Base-by-base conservation (phyloP, 2,888 invertebrate species). In the Pheosia tremula region DNA sequence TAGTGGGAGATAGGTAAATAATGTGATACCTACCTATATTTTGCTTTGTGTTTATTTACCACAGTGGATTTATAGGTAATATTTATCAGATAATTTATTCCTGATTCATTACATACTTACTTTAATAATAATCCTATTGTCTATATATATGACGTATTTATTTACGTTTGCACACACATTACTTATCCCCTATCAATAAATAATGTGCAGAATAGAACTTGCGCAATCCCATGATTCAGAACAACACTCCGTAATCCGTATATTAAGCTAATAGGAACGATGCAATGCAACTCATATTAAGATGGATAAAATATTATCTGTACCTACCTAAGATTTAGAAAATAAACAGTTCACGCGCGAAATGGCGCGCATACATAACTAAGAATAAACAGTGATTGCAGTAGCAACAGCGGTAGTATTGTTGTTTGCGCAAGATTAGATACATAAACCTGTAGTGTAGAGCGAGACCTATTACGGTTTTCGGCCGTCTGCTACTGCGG, bases 401-500 rank as follows among this genome's bases (percentile, higher is more conserved):
- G 74, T 71, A 71, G 69, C 71, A 77, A 73, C 68, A 74, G 70
- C 24, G 73, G 74, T 74, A 76, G 69, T 72, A 71, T 68, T 77
- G 79, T 77, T 86, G 85, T 88, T 87, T 87, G 86, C 79, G 77
- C 78, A 84, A 86, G 87, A 86, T 87, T 85, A 85, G 86, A 83
- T 84, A 83, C 80, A 78, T 82, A 84, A 85, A 87, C 84, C 81
- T 83, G 84, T 78, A 82, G 76, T 77, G 68, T 66, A 80, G 72
- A 75, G 70, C 72, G 74, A 75, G 78, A 74, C 69, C 69, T 73
- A 68, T 76, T 76, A 77, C 59, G 73, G 75, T 76, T 78, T 80
- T 77, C 67, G 67, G 73, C 63, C 66, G 63, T 64, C 63, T 64
- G 74, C 72, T 75, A 71, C 64, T 73, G 58, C 57, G 47, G 38